Base-by-base conservation (phyloP, 2,797 vertebrate species). In the Aeoliscus strigatus region DNA sequence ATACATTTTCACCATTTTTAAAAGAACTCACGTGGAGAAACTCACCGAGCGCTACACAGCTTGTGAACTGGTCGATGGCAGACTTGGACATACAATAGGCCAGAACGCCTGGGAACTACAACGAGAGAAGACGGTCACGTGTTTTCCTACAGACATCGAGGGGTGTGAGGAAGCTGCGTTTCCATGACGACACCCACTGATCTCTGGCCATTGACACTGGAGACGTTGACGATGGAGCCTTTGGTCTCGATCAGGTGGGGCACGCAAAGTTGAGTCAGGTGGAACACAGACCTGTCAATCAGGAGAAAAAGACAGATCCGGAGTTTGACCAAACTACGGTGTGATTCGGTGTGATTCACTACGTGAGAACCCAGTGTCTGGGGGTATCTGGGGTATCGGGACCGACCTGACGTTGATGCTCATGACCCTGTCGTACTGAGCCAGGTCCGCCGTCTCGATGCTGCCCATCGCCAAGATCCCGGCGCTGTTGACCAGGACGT, bases 31-130 rank as follows among this genome's bases (percentile, higher is more conserved):
- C n/a, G n/a, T n/a, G n/a, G n/a, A n/a, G n/a, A n/a, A 6, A 50
- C 83, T 82, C 64, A 91, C 90, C 90, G 0, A 91, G 83, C 10
- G 90, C 89, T 28, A 47, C 31, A 29, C 90, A 91, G 21, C 86
- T 48, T 14, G 90, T 91, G 40, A 91, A 87, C 65, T 91, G 90
- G 67, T 91, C 90, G 12, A 92, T 87, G 28, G 90, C 89, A 0
- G 90, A 81, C 59, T 92, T 92, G 14, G 89, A 92, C 85, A 91
- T 87, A 51, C 90, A 92, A 33, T 92, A 92, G n/a, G 88, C 85
- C 51, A 91, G 66, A 24, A 91, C 89, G 12, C 88, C 88, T 9
- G 89, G 86, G 50, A 91, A 92, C 90, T 91, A 27, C 18, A 25
- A 38, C 46, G 36, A 54, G 16, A 39, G 2, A 14, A 29, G 6